Percentiles rank a stretch among this genome's conserved stretches.
phyloP scores from a whole-genome alignment of 2,888 invertebrate species.

The Calliphora vomitoria region DNA sequence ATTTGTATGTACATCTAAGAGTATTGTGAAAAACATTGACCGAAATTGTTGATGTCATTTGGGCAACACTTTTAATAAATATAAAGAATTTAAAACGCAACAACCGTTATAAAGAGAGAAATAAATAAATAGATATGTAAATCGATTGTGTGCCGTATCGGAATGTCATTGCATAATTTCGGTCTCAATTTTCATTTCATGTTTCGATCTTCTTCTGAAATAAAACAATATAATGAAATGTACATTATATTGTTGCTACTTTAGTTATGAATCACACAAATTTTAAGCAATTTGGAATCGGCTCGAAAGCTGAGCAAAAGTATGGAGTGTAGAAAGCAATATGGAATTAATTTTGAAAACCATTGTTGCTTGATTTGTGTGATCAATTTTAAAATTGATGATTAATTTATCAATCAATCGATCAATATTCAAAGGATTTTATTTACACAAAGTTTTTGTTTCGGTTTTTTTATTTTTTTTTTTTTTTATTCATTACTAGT shows the following conservation, averaged over 20 bases:
- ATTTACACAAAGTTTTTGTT: slow-evolving; percentile 83
- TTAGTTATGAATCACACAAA: slow-evolving; percentile 68
- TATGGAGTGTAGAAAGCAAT: slow-evolving; percentile 60
- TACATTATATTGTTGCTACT: slow-evolving; percentile 61
- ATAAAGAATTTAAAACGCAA: slow-evolving; percentile 6
- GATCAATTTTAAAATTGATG: slow-evolving; percentile 77
- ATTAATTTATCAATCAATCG: slow-evolving; percentile 72
- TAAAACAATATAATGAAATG: slow-evolving; percentile 58
- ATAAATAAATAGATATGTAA: slow-evolving; percentile 6
- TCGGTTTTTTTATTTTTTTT: not conserved
- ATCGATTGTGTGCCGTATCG: slow-evolving; percentile 62
- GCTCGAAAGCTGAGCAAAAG: slow-evolving; percentile 62
- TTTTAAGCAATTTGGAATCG: slow-evolving; percentile 63
- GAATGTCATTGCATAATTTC: slow-evolving; percentile 76
- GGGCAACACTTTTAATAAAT: slow-evolving; percentile 42
- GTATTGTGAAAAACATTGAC: slow-evolving; percentile 78
- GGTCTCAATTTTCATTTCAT: slow-evolving; percentile 79
- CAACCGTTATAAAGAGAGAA: slow-evolving; percentile 11
- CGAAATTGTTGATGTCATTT: slow-evolving; percentile 78
- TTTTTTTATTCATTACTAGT: not conserved
- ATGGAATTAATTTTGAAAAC: slow-evolving; percentile 73
- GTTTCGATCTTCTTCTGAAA: slow-evolving; percentile 24
- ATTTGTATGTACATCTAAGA: slow-evolving; percentile 49
- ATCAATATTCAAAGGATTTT: slow-evolving; percentile 80
- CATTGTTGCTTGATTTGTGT: slow-evolving; percentile 75